Base-by-base conservation (phyloP, 1,140 invertebrate species). In the Halictus rubicundus region DNA sequence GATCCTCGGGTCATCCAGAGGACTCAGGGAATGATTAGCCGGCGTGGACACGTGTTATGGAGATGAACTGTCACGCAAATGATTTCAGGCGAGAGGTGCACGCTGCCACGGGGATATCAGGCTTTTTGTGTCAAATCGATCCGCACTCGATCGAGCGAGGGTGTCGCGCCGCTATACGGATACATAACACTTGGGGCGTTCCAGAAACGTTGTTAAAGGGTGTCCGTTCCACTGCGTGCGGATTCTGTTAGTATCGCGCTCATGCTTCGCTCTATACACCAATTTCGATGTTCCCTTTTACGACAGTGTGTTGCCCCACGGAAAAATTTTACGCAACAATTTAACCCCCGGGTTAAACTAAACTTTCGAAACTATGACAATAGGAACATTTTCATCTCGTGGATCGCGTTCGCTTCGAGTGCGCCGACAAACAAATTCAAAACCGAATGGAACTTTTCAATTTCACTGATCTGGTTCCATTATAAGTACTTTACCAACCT, bases 101-200 rank as follows among this genome's bases (percentile, higher is more conserved):
- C 59, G 84, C 54, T 79, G 61, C 79, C 75, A 37, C 23, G 54
- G 79, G 39, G 19, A 72, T 79, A 86, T 85, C 83, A 59, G 46
- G 80, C 76, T 85, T 85, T 85, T 85, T 82, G 68, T 85, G 84
- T 86, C 83, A 82, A 86, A 86, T 85, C 83, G 83, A 86, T 85
- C 83, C 80, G 71, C 83, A 80, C 84, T 85, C 83, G 84, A 86
- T 85, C 65, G 68, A 85, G 72, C 69, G 80, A 85, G 84, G 76
- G 76, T 82, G 83, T 85, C 76, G 82, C 68, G 80, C 16, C 16
- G 70, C 60, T 81, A 65, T 69, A 71, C 83, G 71, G 61, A 69
- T 70, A 72, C 68, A 74, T 86, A 82, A 86, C 80, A 78, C 80
- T 86, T 65, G 75, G 84, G 84, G 80, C 83, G 80, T 85, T 77